Evolutionary conservation across 1,140 invertebrate genomes (phyloP), one percentile per base, ranked within the genome.

Genomic region (Drosophila azteca): DNA sequence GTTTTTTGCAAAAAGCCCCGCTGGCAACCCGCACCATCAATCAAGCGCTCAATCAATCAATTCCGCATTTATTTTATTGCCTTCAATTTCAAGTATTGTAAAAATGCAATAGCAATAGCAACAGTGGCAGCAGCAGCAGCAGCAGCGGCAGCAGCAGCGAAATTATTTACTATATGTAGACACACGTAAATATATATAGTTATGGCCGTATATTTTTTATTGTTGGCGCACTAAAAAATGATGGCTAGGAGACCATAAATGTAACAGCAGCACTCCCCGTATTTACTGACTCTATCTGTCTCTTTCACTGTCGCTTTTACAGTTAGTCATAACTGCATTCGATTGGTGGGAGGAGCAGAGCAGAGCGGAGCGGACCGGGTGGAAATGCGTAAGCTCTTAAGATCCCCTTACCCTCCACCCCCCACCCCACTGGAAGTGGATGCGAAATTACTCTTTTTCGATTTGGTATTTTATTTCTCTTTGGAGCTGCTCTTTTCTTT

Each of bases 31-130:
- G 13, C n/a, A 63, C 61, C 60, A 80, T 80, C 78, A 76, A 80
- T 76, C 78, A 80, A 44, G 72, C n/a, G 55, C 31, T 68, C 72
- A 73, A 81, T 81, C 72, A 77, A 81, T 81, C 78, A 80, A 72
- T 66, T 72, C 44, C n/a, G 44, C 61, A 79, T 61, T 81, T 81
- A 80, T 72, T 61, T 79, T 49, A 79, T 67, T 67, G 70, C 49
- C 60, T 49, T 58, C 67, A 72, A 81, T 72, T 80, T 60, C 58
- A 39, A 39, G 46, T 20, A 63, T 35, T 13, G 22, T 39, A 13
- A 45, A 77, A 67, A 58, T 55, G 54, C 60, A 80, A 67, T 43
- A 53, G 22, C 17, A 43, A 49, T 6, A 31, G 15, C 29, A 31
- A 20, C 43, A 65, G 35, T 1, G 1, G 1, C 29, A 31, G 20